Evolutionary conservation across 2,888 invertebrate species (phyloP).

Genomic region (Saturnia pavonia): DNA sequence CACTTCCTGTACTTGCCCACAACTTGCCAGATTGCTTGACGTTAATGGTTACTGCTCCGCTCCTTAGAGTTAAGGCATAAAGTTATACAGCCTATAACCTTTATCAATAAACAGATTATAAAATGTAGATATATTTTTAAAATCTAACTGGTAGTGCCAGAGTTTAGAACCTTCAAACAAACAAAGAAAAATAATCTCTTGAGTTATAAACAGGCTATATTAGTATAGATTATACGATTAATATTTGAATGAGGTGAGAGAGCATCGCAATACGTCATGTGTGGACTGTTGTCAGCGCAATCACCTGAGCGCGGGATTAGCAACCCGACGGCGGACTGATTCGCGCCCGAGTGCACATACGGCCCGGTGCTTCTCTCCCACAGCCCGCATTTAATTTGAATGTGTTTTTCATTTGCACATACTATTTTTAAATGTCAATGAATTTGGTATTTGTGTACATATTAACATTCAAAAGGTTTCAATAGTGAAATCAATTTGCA

Average conservation of each 20-base stretch:
- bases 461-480: neutral
- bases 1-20: too few species aligned
- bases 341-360: constrained; percentile 30
- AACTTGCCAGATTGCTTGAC: too few species aligned
- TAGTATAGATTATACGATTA: neutral
- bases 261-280: constrained; percentile 40
- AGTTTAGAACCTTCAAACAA: too few species aligned
- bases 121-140: too few species aligned
- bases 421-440: neutral
- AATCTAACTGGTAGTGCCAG: too few species aligned
- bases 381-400: constrained; percentile 24
- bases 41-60: too few species aligned
- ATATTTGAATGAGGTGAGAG: neutral
- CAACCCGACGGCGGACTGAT: constrained; percentile 29
- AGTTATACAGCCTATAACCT: too few species aligned
- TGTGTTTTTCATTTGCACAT: constrained; percentile 13
- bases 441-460: neutral
- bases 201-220: too few species aligned
- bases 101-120: too few species aligned
- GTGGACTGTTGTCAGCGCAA: constrained; percentile 34
- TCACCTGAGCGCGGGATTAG: constrained; percentile 38
- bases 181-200: too few species aligned
- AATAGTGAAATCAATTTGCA: neutral
- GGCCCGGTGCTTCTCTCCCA: constrained; percentile 19
- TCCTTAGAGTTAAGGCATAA: too few species aligned